Evolutionary conservation across 2,888 invertebrate genomes (phyloP).

Genomic region (Eristalis pertinax): DNA sequence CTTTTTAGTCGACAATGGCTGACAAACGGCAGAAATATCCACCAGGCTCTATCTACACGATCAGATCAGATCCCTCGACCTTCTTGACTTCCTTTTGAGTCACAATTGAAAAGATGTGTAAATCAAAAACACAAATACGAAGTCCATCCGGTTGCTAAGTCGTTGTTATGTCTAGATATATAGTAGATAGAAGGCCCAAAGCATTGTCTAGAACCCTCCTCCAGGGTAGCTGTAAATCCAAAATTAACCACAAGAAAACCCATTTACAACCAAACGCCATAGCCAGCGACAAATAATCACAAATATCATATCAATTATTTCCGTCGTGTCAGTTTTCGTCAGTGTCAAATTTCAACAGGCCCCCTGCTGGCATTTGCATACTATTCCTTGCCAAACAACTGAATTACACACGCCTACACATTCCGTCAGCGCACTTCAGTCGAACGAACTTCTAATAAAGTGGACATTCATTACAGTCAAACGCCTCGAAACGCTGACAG

Average conservation of each 20-base stretch:
- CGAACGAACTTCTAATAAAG: slow-evolving; percentile 18
- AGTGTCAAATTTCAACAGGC: background rate
- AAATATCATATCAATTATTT: background rate
- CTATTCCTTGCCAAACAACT: background rate
- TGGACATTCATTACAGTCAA: slow-evolving; percentile 27
- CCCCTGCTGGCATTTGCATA: background rate
- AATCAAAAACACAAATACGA: too few relatives aligned
- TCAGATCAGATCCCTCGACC: too few relatives aligned
- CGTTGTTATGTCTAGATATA: too few relatives aligned
- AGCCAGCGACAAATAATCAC: background rate
- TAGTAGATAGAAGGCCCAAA: too few relatives aligned
- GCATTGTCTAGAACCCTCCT: too few relatives aligned
- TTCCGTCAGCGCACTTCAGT: background rate
- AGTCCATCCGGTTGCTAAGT: too few relatives aligned
- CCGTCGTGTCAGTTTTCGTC: background rate
- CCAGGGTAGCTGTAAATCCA: too few relatives aligned
- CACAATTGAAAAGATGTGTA: too few relatives aligned
- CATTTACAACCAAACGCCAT: background rate
- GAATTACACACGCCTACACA: background rate
- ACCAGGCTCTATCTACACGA: too few relatives aligned
- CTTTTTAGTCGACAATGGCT: too few relatives aligned
- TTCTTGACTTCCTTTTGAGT: too few relatives aligned
- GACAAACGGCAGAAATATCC: too few relatives aligned
- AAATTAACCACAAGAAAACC: background rate
- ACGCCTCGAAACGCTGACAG: slow-evolving; percentile 10